Base-by-base conservation (phyloP, 2,888 invertebrate species). In the Lutraria lutraria region DNA sequence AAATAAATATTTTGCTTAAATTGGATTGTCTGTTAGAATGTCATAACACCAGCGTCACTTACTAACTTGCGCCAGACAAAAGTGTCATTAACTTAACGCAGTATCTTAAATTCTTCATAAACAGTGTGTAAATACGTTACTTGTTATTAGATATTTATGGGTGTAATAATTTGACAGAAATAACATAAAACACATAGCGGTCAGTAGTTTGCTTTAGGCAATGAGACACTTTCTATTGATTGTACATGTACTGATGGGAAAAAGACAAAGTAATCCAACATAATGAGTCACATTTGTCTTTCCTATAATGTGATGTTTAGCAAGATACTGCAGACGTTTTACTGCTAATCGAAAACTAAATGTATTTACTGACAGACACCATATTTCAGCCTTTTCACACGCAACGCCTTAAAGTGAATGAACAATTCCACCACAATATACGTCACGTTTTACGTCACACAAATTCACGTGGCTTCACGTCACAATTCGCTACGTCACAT, bases 111-210 rank as follows among this genome's bases (percentile, higher is more conserved):
- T 76, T 34, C 31, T 31, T 34, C 76, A 76, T 76, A 13, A 76
- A 31, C 31, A 2, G 76, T 13, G 3, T 34, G 19, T 76, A 13
- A 76, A 76, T 76, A 25, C 34, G 34, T 34, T 34, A 76, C 31
- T 15, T 76, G 76, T 76, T 76, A 76, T 76, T 31, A 31, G 31
- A 76, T 76, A 76, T 76, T 76, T 34, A 31, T 34, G 76, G 16
- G 31, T 31, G 76, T 15, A 76, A 34, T 76, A 31, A 76, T 76
- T 76, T 76, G 76, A 76, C 31, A 16, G 76, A 31, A 76, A 31
- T n/a, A 31, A 3, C 34, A 21, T 76, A 19, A 76, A 76, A 31
- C 34, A 76, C 16, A 76, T 76, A 76, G 16, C 19, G 76, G 76
- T 76, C 76, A 76, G 76, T 76, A 13, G 76, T 63, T 4, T 15